phyloP scores from a whole-genome alignment of 2,113 vertebrate genomes.

The Melanerpes formicivorus region DNA sequence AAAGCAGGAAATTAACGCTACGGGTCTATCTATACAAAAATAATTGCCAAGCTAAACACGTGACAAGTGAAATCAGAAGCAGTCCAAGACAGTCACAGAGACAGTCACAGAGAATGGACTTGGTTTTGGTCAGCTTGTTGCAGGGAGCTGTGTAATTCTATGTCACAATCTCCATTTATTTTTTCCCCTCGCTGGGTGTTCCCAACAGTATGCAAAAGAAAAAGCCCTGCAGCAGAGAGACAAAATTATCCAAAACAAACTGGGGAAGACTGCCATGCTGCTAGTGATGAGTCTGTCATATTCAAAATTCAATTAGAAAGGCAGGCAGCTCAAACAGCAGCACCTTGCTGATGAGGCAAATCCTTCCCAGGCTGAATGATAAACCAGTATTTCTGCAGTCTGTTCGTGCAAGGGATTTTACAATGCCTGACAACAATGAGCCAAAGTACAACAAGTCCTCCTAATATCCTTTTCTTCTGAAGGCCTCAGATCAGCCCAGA shows the following conservation, averaged over 20 bases:
- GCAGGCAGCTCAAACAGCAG: constrained; percentile 23
- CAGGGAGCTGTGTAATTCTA: background rate
- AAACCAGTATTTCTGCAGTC: constrained; percentile 1
- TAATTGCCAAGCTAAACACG: constrained; percentile 51
- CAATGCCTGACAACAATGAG: background rate
- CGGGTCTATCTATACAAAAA: constrained; percentile 55
- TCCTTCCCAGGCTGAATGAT: constrained; percentile 21
- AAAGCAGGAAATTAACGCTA: constrained; percentile 65
- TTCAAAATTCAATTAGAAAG: constrained; percentile 44
- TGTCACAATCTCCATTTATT: constrained; percentile 48
- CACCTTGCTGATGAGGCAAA: constrained; percentile 48
- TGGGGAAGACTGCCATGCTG: constrained; percentile 7
- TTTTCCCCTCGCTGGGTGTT: constrained; percentile 23
- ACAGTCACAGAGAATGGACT: background rate
- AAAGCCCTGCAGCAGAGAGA: background rate
- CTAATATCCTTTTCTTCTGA: background rate
- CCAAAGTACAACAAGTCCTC: background rate
- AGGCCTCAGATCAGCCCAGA: background rate
- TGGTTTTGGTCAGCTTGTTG: constrained; percentile 18
- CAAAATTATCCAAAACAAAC: constrained; percentile 57
- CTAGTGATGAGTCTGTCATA: constrained; percentile 34
- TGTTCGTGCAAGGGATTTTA: background rate
- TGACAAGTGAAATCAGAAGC: constrained; percentile 50
- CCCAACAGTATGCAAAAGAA: constrained; percentile 22
- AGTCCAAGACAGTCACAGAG: background rate